phyloP scores from a whole-genome alignment of 2,888 invertebrate genomes.

The Thereva nobilitata region DNA sequence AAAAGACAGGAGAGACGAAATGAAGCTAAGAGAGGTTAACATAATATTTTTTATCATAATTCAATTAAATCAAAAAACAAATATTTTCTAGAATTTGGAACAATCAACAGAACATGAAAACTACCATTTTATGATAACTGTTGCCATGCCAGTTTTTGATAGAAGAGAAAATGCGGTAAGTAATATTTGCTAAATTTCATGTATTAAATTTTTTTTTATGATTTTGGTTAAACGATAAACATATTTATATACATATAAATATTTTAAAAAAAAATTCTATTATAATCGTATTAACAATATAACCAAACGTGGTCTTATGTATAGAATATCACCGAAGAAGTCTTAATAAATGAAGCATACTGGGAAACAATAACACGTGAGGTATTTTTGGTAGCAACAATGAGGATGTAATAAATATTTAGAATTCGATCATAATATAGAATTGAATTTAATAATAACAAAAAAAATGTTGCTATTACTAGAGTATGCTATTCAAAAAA shows the following conservation, averaged over 20 bases:
- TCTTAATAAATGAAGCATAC: slow-evolving; percentile 92
- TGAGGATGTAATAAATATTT: slow-evolving; percentile 25
- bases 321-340: slow-evolving; percentile 95
- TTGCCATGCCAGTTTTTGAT: slow-evolving; percentile 92
- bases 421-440: slow-evolving; percentile 19
- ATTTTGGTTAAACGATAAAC: not conserved
- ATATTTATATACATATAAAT: not conserved
- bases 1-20: slow-evolving; percentile 64
- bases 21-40: slow-evolving; percentile 59
- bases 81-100: slow-evolving; percentile 51
- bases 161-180: slow-evolving; percentile 82
- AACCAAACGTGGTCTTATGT: slow-evolving; percentile 58
- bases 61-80: not conserved
- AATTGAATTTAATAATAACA: slow-evolving; percentile 14
- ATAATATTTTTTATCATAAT: not conserved
- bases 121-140: slow-evolving; percentile 88
- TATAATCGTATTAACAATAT: slow-evolving; percentile 6
- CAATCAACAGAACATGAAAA: slow-evolving; percentile 60
- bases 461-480: not conserved
- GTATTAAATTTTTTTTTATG: not conserved
- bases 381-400: slow-evolving; percentile 68
- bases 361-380: slow-evolving; percentile 92
- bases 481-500: slow-evolving; percentile 4
- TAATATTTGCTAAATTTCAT: slow-evolving; percentile 40
- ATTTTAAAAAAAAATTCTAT: slow-evolving; percentile 1